Evolutionary conservation across 1,140 invertebrate species (phyloP).

Genomic region (Drosophila tani): DNA sequence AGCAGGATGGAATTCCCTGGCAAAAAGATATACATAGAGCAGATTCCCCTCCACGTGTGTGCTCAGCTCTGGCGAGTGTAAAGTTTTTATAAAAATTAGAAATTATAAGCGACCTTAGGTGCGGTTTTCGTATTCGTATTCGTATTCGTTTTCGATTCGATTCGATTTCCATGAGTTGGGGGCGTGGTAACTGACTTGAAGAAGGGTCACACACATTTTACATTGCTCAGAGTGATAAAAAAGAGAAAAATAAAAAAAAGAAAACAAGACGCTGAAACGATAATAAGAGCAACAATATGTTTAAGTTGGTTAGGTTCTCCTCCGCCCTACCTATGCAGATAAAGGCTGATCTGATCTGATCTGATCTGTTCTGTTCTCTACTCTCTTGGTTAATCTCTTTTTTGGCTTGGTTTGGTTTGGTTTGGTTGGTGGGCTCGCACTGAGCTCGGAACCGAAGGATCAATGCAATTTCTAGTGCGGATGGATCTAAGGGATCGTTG

Average conservation of each 20-base stretch:
- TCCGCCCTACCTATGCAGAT: constrained; percentile 66
- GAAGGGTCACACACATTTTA: constrained; percentile 77
- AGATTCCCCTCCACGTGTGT: constrained; percentile 31
- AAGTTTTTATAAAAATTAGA: constrained; percentile 69
- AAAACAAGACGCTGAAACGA: constrained; percentile 85
- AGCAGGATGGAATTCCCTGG: constrained; percentile 14
- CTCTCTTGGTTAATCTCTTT: neutral
- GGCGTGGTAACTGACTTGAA: constrained; percentile 79
- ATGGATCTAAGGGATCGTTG: constrained; percentile 3
- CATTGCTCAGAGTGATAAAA: constrained; percentile 80
- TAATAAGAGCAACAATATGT: constrained; percentile 84
- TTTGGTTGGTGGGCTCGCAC: neutral
- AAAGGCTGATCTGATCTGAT: constrained; percentile 18
- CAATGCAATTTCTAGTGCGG: constrained; percentile 9
- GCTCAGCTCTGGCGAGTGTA: constrained; percentile 60
- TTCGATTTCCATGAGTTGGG: constrained; percentile 78
- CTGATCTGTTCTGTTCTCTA: constrained; percentile 10
- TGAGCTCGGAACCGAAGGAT: neutral
- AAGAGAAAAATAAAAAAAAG: constrained; percentile 83
- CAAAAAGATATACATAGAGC: too few species aligned
- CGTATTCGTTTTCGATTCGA: constrained; percentile 56
- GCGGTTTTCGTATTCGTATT: constrained; percentile 57
- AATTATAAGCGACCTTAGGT: constrained; percentile 83
- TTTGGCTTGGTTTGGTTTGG: neutral
- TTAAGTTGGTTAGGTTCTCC: constrained; percentile 80